Evolutionary conservation across 2,797 vertebrate species (phyloP).

Genomic region (Cephalopachus bancanus): DNA sequence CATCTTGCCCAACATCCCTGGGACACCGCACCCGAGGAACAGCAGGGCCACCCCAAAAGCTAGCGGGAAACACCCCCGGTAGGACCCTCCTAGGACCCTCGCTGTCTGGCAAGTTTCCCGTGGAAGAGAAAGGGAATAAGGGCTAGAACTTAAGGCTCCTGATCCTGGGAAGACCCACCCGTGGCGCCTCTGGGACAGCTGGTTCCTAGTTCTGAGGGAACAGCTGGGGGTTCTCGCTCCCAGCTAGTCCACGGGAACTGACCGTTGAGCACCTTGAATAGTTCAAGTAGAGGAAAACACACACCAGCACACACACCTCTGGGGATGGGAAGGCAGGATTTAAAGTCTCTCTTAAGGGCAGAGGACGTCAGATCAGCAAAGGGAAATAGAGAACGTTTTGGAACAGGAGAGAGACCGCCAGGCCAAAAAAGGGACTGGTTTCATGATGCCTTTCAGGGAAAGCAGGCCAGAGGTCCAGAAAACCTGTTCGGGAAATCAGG

Average conservation of each 20-base stretch:
- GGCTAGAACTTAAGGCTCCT: neutral
- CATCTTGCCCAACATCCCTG: neutral
- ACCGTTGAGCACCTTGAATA: neutral
- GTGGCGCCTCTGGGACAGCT: neutral
- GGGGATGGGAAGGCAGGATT: neutral
- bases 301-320: too few species aligned
- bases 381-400: neutral
- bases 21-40: neutral
- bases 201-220: neutral
- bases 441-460: neutral
- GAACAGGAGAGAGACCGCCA: neutral
- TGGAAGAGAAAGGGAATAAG: neutral
- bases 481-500: neutral
- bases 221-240: neutral
- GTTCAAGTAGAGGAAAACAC: neutral
- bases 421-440: neutral
- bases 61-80: accelerated
- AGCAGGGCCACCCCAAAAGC: neutral
- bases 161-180: neutral
- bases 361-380: neutral
- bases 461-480: neutral
- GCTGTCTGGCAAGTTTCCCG: neutral
- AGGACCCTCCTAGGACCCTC: neutral
- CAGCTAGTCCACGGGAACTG: neutral
- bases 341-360: neutral